Evolutionary conservation across 37 sponge, comb jelly and placozoan genomes (phyloP), one percentile per base, ranked within the genome.

Genomic region (Geodia barretti): DNA sequence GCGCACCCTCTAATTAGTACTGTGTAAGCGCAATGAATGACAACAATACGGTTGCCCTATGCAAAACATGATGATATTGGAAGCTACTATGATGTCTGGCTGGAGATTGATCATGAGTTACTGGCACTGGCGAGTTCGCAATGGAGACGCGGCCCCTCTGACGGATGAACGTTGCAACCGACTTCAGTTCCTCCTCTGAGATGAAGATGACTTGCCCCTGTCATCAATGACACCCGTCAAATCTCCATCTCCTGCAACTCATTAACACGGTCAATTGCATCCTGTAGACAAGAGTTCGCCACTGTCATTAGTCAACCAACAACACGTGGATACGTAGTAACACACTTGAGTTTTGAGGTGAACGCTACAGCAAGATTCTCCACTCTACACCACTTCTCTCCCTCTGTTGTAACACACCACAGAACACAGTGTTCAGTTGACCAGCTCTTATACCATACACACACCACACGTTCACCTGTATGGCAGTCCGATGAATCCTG

Each of bases 151-250:
- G 42, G 21, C 98, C 98, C 25, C 88, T 81, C 84, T 95, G 98
- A 31, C 79, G 86, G 42, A 97, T 92, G 42, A 95, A 97, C 74
- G 61, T 75, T 20, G 95, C 93, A 41, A 97, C 91, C 4, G 87
- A 76, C 31, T 87, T 69, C 72, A 95, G 68, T 75, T 97, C 98
- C 35, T 92, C 95, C 32, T 71, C 59, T 32, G 93, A 92, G 41
- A 97, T 95, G 79, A 88, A 95, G n/a, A n/a, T n/a, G n/a, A 97
- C 62, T 97, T 97, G 0, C 98, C 98, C 14, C 98, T 34, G 59
- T 97, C 98, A 72, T 97, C 98, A 23, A 97, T 60, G 25, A 97
- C 96, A 26, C 97, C 97, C 21, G 88, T 87, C 39, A 97, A 66
- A 26, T 72, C 64, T 28, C 89, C 91, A 39, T 60, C 28, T 81